Percentiles rank a stretch among this genome's conserved stretches.
These are phyloP conservation scores for Frieseomelitta varia DNA, from an alignment of 1,140 invertebrate genomes.

Conservation along the genomic window DNA sequence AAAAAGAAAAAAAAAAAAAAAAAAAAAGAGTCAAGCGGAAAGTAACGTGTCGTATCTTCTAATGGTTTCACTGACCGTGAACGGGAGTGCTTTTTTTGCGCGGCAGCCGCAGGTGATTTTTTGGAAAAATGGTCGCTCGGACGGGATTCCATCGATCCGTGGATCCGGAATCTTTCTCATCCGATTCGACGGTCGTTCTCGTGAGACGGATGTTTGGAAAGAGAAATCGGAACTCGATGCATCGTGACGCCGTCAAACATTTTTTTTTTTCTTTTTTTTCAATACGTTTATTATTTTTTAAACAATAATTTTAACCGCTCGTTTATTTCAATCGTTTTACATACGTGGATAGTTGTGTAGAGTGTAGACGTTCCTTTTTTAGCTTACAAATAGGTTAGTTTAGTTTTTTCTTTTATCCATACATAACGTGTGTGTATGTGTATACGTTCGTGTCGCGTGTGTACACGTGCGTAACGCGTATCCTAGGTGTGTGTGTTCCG, in stretches of 20 bases:
- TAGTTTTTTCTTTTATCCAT: conserved; percentile 77
- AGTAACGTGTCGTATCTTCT: conserved; percentile 8
- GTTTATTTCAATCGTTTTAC: conserved; percentile 80
- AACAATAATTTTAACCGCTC: conserved; percentile 81
- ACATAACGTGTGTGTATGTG: conserved; percentile 69
- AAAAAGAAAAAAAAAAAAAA: not conserved
- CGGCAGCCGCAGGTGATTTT: not conserved
- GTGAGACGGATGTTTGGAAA: not conserved
- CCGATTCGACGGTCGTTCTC: not conserved
- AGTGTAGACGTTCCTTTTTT: conserved; percentile 79
- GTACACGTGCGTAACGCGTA: conserved; percentile 46
- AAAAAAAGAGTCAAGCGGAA: not conserved
- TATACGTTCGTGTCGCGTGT: not conserved
- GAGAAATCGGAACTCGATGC: not conserved
- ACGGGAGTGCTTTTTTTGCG: not conserved
- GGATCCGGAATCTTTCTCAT: not conserved
- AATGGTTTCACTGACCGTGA: conserved; percentile 11
- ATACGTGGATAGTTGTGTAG: conserved; percentile 81
- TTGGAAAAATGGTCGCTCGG: not conserved
- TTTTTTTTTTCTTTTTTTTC: conserved; percentile 40
- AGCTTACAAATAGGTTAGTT: conserved; percentile 84
- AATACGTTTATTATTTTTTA: conserved; percentile 79
- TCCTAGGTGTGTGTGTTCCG: not conserved
- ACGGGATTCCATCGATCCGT: too few relatives aligned
- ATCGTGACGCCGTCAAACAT: not conserved